Percentiles rank a stretch among this genome's conserved stretches.
These are phyloP conservation scores for Macroglossus sobrinus DNA, from an alignment of 2,113 vertebrate genomes.

Conservation along the genomic window DNA sequence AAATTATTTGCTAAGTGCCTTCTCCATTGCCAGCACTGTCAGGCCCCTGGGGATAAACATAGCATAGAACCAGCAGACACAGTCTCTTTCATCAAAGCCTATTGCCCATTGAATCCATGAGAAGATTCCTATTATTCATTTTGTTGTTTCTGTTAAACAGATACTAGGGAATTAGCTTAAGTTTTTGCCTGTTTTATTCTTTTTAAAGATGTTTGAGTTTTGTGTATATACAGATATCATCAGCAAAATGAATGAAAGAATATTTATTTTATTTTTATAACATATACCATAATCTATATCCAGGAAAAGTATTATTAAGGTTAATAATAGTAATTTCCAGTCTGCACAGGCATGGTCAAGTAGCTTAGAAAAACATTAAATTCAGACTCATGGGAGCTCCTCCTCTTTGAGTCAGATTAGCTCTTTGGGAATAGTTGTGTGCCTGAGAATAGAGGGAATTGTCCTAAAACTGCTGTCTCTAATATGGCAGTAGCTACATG, in stretches of 20 bases:
- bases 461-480: not conserved
- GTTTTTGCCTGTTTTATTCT: not conserved
- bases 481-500: not conserved
- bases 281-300: not conserved
- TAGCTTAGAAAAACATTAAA: not conserved
- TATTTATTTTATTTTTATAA: not conserved
- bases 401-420: not conserved
- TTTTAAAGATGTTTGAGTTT: not conserved
- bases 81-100: not conserved
- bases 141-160: not conserved
- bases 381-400: not conserved
- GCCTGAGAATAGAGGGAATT: not conserved
- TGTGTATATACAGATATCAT: not conserved
- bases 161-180: not conserved
- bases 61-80: rapidly evolving
- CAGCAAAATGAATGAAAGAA: not conserved
- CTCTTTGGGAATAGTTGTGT: not conserved
- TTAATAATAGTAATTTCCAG: not conserved
- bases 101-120: not conserved
- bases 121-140: not conserved
- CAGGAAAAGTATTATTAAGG: not conserved
- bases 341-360: not conserved
- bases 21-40: not conserved
- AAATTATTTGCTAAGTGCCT: not conserved
- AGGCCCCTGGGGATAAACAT: not conserved